A percentile compares a stretch with the other conserved stretches of the same genome.
phyloP scores from a whole-genome alignment of 2,888 invertebrate species.

The Craniophora ligustri region DNA sequence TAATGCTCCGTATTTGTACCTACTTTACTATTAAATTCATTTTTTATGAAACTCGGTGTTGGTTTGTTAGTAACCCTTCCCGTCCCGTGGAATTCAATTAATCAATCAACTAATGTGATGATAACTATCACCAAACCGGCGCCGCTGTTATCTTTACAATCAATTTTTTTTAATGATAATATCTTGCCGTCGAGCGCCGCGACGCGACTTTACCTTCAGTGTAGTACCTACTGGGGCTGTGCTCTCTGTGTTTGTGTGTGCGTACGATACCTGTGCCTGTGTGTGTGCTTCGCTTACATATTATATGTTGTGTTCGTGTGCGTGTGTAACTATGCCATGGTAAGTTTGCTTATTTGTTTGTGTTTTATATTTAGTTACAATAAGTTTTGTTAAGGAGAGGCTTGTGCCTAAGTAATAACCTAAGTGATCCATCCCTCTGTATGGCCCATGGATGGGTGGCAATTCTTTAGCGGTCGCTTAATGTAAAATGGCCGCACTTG shows the following conservation, averaged over 20 bases:
- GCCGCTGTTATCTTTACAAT: constrained; percentile 3
- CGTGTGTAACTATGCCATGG: constrained; percentile 45
- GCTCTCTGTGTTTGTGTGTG: constrained; percentile 14
- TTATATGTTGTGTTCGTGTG: constrained; percentile 45
- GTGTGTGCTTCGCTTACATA: constrained; percentile 59
- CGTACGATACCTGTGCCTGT: constrained; percentile 14
- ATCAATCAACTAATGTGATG: background rate
- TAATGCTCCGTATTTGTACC: constrained; percentile 63
- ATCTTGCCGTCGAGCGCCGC: background rate
- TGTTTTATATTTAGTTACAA: constrained; percentile 22
- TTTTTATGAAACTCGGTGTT: constrained; percentile 64
- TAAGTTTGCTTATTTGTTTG: constrained; percentile 55
- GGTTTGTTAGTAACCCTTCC: constrained; percentile 48
- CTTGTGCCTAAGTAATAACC: too few species aligned
- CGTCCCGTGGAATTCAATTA: constrained; percentile 10
- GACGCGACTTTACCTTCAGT: background rate
- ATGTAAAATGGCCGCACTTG: too few species aligned
- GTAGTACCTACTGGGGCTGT: background rate
- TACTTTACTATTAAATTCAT: constrained; percentile 69
- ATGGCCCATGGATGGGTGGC: too few species aligned
- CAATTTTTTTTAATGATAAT: background rate
- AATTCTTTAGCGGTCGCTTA: too few species aligned
- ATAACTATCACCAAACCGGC: background rate
- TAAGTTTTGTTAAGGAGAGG: too few species aligned
- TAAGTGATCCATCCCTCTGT: too few species aligned